A percentile compares a stretch with the other conserved stretches of the same genome.
phyloP scores from a whole-genome alignment of 1,140 invertebrate genomes.

The Nephila pilipes region DNA sequence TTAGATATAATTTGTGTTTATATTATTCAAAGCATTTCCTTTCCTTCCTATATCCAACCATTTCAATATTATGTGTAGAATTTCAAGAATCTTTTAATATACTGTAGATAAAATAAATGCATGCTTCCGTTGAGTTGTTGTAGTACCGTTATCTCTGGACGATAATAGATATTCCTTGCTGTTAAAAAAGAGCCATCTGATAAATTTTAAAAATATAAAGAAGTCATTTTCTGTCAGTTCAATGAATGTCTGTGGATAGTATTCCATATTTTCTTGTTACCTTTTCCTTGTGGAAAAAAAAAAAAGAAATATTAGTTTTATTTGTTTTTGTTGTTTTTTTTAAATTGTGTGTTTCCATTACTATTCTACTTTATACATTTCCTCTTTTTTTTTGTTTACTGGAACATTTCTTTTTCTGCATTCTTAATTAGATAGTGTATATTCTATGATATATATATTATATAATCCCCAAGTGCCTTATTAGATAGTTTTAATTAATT shows the following conservation, averaged over 20 bases:
- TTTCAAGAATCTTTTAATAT: no score
- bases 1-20: no score
- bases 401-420: not conserved
- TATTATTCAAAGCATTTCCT: no score
- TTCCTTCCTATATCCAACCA: no score
- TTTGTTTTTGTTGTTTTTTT: not conserved
- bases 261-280: no score
- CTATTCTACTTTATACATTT: not conserved
- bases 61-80: no score
- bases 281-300: no score
- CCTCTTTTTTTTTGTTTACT: not conserved
- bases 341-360: not conserved
- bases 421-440: conserved; percentile 34
- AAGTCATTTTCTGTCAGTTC: not conserved
- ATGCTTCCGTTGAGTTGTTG: no score
- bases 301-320: no score
- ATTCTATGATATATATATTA: conserved; percentile 18
- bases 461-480: conserved; percentile 13
- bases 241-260: not conserved
- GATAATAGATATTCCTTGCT: no score
- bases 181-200: not conserved
- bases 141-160: no score
- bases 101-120: no score
- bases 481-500: not conserved
- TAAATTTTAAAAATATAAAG: not conserved